phyloP scores from a whole-genome alignment of 2,888 invertebrate species.

The Tetragonula carbonaria region DNA sequence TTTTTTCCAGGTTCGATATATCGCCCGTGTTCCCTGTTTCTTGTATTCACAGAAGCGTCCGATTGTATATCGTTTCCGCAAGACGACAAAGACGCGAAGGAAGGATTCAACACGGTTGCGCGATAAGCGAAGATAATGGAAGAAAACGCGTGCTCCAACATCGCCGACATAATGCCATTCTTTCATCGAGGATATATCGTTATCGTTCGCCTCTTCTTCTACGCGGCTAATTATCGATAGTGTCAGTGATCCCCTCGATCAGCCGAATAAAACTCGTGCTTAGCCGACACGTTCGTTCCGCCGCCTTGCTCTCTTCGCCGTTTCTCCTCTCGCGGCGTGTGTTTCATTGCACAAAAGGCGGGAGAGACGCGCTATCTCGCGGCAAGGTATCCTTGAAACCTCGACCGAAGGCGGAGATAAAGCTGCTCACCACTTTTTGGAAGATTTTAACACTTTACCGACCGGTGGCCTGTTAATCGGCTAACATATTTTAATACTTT shows the following conservation, averaged over 20 bases:
- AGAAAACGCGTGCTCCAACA: slow-evolving; percentile 25
- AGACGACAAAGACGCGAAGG: slow-evolving; percentile 9
- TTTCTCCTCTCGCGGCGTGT: background rate
- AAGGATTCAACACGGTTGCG: slow-evolving; percentile 10
- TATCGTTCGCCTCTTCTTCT: slow-evolving; percentile 44
- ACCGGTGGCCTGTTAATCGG: too few species aligned
- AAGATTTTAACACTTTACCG: background rate
- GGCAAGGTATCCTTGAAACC: slow-evolving; percentile 25
- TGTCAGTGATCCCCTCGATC: background rate
- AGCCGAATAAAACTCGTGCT: slow-evolving; percentile 39
- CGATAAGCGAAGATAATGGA: slow-evolving; percentile 53
- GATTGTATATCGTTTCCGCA: slow-evolving; percentile 40
- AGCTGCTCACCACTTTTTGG: background rate
- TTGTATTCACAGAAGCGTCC: slow-evolving; percentile 47
- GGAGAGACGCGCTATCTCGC: background rate
- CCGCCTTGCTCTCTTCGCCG: background rate
- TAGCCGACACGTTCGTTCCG: background rate
- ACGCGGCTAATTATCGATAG: slow-evolving; percentile 58
- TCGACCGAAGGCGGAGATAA: background rate
- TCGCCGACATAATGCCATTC: slow-evolving; percentile 65
- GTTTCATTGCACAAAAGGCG: too few species aligned
- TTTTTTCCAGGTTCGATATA: too few species aligned
- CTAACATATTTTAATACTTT: too few species aligned
- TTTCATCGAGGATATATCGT: slow-evolving; percentile 54
- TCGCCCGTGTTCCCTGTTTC: too few species aligned